A percentile compares a stretch with the other conserved stretches of the same genome.
Evolutionary conservation across 2,113 vertebrate species (phyloP).

Genomic region (Cepphus grylle): DNA sequence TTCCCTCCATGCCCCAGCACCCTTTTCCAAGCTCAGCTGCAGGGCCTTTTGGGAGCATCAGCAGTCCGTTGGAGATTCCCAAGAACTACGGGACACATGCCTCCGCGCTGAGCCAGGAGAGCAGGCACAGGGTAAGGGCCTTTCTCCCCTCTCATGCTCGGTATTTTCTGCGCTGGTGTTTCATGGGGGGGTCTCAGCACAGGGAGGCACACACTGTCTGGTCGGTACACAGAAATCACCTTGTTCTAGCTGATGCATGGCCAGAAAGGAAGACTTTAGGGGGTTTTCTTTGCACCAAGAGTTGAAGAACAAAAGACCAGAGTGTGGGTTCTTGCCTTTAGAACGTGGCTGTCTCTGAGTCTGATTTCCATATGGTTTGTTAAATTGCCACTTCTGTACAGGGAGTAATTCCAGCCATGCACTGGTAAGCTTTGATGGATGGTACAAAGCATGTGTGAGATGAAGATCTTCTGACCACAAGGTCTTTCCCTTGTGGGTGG

Average conservation of each 20-base stretch:
- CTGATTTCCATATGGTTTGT: background rate
- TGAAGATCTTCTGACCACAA: background rate
- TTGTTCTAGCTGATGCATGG: background rate
- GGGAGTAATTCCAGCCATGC: background rate
- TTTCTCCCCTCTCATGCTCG: background rate
- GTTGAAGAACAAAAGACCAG: background rate
- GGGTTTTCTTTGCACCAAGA: background rate
- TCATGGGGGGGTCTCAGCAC: background rate
- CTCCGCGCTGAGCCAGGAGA: background rate
- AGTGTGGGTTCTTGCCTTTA: background rate
- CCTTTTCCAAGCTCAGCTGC: background rate
- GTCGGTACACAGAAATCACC: background rate
- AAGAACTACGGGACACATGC: rapidly evolving
- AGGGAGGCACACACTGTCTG: background rate
- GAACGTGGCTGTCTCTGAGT: background rate
- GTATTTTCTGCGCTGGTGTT: background rate
- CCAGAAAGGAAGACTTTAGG: background rate
- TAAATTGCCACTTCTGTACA: background rate
- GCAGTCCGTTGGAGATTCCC: background rate
- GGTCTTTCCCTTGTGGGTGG: background rate
- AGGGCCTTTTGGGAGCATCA: rapidly evolving
- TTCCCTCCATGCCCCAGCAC: background rate
- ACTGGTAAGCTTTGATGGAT: background rate
- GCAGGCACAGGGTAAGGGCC: background rate
- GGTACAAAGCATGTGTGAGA: background rate